A percentile compares a stretch with the other conserved stretches of the same genome.
Conservation (phyloP, 2,888 invertebrate genomes). For the Platycnemis pennipes region DNA sequence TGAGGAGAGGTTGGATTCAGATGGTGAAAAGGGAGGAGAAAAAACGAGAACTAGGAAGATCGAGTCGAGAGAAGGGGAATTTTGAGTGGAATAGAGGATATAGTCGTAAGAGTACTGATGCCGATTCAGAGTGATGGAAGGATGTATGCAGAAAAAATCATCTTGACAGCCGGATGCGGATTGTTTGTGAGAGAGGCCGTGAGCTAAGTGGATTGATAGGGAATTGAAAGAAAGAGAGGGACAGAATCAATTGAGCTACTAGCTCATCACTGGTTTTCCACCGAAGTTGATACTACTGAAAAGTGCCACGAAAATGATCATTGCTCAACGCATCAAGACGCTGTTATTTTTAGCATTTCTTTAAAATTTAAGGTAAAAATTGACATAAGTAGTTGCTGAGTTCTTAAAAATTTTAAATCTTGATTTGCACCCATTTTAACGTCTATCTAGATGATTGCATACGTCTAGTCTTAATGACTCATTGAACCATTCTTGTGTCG, state of each 20-base stretch:
- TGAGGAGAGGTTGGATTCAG: neutral
- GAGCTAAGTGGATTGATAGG: neutral
- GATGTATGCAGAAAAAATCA: neutral
- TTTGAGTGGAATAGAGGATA: neutral
- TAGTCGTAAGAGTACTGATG: neutral
- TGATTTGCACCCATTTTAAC: too few species aligned
- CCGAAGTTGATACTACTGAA: neutral
- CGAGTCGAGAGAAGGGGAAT: neutral
- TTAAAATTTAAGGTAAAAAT: too few species aligned
- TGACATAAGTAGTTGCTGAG: too few species aligned
- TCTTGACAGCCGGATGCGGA: neutral
- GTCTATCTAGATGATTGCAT: too few species aligned
- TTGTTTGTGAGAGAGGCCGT: neutral
- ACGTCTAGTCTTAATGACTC: too few species aligned
- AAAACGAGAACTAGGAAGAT: neutral
- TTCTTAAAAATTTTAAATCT: too few species aligned
- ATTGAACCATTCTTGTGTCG: too few species aligned
- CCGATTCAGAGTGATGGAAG: neutral
- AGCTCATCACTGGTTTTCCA: neutral
- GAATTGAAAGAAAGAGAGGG: neutral
- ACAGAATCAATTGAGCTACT: neutral
- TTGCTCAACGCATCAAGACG: too few species aligned
- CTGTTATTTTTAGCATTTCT: too few species aligned
- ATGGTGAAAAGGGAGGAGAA: neutral
- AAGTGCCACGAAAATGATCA: neutral